A percentile compares a stretch with the other conserved stretches of the same genome.
Conservation (phyloP, 2,113 vertebrate species). For the Campylomormyrus tamandua region DNA sequence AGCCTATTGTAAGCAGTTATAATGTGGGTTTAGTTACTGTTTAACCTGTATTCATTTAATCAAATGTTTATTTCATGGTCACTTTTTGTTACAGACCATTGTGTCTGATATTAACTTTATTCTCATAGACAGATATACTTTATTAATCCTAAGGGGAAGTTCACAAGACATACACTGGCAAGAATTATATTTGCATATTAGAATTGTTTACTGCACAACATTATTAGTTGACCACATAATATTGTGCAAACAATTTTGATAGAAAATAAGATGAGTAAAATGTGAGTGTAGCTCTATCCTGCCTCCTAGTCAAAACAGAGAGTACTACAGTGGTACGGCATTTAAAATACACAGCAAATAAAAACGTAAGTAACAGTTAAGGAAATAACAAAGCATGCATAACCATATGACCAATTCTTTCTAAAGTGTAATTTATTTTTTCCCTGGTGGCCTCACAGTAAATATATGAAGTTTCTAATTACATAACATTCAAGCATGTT, state of each 20-base stretch:
- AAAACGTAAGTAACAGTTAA: background rate
- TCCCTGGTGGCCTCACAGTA: background rate
- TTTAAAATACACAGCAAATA: background rate
- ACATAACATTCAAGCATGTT: background rate
- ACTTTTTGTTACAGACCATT: background rate
- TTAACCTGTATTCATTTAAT: background rate
- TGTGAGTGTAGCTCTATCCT: conserved; percentile 44
- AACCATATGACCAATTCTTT: background rate
- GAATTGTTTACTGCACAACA: background rate
- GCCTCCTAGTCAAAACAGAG: conserved; percentile 44
- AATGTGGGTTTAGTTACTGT: background rate
- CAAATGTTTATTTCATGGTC: background rate
- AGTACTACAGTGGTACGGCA: background rate
- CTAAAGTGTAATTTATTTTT: background rate
- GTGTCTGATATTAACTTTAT: background rate
- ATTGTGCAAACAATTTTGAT: background rate
- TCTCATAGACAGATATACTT: background rate
- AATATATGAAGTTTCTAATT: background rate
- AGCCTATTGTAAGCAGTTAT: background rate
- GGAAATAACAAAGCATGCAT: background rate
- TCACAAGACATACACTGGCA: background rate
- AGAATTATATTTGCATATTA: background rate
- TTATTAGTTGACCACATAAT: background rate
- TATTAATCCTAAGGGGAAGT: background rate
- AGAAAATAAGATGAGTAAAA: background rate